Base-by-base conservation (phyloP, 2,888 invertebrate genomes). In the Cataglyphis altisquamis region DNA sequence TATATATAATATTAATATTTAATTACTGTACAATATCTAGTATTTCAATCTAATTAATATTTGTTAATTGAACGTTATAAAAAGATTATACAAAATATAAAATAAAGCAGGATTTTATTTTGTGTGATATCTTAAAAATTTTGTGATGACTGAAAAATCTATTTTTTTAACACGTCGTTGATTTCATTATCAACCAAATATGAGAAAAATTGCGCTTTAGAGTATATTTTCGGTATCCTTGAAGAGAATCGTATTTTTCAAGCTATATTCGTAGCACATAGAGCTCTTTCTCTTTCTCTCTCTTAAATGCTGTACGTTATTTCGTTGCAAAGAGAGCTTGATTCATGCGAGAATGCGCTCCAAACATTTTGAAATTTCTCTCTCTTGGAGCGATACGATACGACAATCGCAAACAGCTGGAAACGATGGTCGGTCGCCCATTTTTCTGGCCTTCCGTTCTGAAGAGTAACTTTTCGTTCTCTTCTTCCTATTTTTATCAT, bases 401-500 rank as follows among this genome's bases (percentile, higher is more conserved):
- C 29, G 29, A 15, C 70, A 9, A 18, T 72, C 41, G 32, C 60
- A 78, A 78, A 78, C 45, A 41, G 21, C 36, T 60, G 78, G 18
- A 60, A 57, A 45, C n/a, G 21, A 4, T 29, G 5, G 21, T 74
- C 70, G 45, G 15, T 74, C 70, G 45, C 36, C 84, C 88, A 87
- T 90, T 83, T 84, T 70, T 60, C 8, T 66, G 18, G 62, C 41
- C 45, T 32, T 12, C 82, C 77, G 80, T 55, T 18, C 18, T 60
- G n/a, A 52, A 52, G 82, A 84, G 75, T 80, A 77, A 78, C 55
- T 15, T 75, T 21, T 21, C 36, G 3, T 9, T 78, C 41, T 52
- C 32, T 25, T 12, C 29, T 10, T 60, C 15, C 85, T 88, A 87
- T 89, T 90, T 89, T 87, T 87, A 87, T 74, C 90, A 64, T 86